Percentiles rank a stretch among this genome's conserved stretches.
Conservation (phyloP, 1,140 invertebrate genomes). For the Megalonaias nervosa region DNA sequence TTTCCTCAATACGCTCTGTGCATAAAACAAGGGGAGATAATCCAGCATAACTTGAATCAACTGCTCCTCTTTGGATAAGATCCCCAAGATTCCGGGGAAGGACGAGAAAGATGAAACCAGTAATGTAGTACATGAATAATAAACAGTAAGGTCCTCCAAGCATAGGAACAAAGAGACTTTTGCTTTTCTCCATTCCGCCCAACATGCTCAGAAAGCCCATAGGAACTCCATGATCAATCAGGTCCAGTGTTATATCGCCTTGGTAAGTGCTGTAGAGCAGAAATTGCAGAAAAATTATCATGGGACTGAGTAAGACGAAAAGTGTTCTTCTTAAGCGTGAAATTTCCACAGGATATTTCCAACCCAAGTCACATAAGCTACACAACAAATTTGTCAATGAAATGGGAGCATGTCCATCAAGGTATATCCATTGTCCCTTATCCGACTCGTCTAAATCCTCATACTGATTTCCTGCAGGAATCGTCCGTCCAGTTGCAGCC, state of each 20-base stretch:
- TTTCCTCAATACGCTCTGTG: slow-evolving; percentile 6
- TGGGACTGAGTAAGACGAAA: slow-evolving; percentile 12
- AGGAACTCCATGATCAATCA: too few relatives aligned
- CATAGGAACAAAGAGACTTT: too few relatives aligned
- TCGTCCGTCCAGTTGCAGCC: neutral
- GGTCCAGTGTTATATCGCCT: slow-evolving; percentile 9
- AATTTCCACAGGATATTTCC: slow-evolving; percentile 14
- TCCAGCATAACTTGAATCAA: neutral
- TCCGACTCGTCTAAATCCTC: too few relatives aligned
- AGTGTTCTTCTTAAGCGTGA: slow-evolving; percentile 11
- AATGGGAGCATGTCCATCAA: too few relatives aligned
- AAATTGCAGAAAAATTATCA: slow-evolving; percentile 15
- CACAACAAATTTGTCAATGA: too few relatives aligned
- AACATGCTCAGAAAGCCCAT: slow-evolving; percentile 24
- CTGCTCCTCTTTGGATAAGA: neutral
- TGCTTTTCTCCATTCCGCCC: slow-evolving; percentile 24
- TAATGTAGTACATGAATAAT: slow-evolving; percentile 4
- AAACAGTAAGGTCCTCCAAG: slow-evolving; percentile 19
- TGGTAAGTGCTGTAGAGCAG: slow-evolving; percentile 10
- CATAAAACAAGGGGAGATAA: slow-evolving; percentile 1
- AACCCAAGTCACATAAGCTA: slow-evolving; percentile 8
- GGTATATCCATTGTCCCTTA: too few relatives aligned
- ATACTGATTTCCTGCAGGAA: too few relatives aligned
- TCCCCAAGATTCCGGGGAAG: neutral
- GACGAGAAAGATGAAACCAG: slow-evolving; percentile 16